phyloP scores from a whole-genome alignment of 2,113 vertebrate species.

The Ictidomys tridecemlineatus region DNA sequence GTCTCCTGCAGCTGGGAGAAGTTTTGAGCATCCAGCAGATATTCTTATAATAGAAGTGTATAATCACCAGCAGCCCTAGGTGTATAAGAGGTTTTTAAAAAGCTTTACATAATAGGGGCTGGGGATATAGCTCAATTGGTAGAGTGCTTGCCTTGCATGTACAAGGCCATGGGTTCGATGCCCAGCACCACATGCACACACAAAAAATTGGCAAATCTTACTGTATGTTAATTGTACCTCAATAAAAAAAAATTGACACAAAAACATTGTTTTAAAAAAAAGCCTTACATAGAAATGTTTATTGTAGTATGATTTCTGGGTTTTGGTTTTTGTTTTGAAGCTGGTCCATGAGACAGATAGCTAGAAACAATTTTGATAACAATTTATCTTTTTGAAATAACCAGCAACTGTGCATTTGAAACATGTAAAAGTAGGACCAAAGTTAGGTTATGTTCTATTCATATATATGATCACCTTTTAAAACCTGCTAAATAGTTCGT shows the following conservation, averaged over 20 bases:
- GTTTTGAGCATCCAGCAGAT: too few relatives aligned
- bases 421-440: neutral
- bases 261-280: too few relatives aligned
- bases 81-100: neutral
- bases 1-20: neutral
- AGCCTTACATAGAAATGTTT: neutral
- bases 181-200: too few relatives aligned
- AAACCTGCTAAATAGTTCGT: constrained; percentile 8
- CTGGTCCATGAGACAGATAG: neutral
- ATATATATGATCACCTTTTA: neutral
- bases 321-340: neutral
- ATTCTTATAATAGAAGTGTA: neutral
- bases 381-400: constrained; percentile 50
- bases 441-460: neutral
- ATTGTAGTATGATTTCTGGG: neutral
- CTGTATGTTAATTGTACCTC: too few relatives aligned
- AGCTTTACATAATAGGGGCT: neutral
- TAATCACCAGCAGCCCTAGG: neutral
- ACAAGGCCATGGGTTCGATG: too few relatives aligned
- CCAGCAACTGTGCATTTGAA: neutral
- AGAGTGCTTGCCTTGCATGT: too few relatives aligned
- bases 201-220: too few relatives aligned
- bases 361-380: constrained; percentile 2
- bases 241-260: too few relatives aligned
- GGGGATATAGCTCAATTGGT: too few relatives aligned